phyloP scores from a whole-genome alignment of 2,113 vertebrate genomes.

The Progne subis region DNA sequence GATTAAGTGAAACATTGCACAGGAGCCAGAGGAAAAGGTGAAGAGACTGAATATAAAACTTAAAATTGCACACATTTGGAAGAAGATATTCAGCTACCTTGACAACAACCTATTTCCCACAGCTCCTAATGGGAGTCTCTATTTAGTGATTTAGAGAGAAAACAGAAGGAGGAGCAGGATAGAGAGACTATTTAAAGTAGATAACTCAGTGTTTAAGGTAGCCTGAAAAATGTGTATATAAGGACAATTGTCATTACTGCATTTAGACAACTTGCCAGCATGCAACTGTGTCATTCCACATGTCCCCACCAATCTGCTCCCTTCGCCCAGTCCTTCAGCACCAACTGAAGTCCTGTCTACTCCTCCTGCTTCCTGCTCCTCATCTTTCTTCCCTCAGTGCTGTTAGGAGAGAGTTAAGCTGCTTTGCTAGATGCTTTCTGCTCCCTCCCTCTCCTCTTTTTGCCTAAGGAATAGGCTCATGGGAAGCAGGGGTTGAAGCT shows the following conservation, averaged over 20 bases:
- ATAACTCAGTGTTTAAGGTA: background rate
- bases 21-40: background rate
- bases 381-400: background rate
- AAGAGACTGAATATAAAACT: background rate
- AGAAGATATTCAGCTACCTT: background rate
- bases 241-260: background rate
- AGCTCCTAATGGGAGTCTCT: background rate
- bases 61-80: background rate
- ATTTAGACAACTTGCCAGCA: background rate
- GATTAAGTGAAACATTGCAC: background rate
- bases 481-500: background rate
- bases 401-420: background rate
- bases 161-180: background rate
- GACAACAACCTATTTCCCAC: background rate
- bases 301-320: background rate
- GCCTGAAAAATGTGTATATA: background rate
- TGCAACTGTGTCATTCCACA: accelerated
- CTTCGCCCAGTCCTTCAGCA: background rate
- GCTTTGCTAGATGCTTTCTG: background rate
- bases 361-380: background rate
- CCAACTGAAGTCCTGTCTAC: background rate
- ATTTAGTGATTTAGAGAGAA: background rate
- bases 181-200: background rate
- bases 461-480: background rate
- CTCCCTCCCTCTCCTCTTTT: background rate